Conservation (phyloP, 2,797 vertebrate genomes). For the Cryptoblepharus egeriae region DNA sequence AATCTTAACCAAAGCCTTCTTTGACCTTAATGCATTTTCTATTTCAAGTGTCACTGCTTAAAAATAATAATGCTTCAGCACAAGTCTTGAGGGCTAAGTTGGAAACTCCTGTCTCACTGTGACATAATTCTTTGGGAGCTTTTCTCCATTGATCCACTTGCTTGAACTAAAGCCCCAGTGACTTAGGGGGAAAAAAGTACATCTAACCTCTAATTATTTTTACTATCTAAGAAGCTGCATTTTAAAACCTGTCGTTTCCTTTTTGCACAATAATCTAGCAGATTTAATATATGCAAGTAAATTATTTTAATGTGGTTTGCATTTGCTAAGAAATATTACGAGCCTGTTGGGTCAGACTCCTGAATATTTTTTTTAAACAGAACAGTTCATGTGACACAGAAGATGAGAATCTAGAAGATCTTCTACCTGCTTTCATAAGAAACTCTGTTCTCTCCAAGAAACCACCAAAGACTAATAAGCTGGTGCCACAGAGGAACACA, state of each 20-base stretch:
- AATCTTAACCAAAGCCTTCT: background rate
- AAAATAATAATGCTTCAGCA: background rate
- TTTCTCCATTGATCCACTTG: background rate
- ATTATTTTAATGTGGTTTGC: background rate
- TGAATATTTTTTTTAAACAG: constrained; percentile 54
- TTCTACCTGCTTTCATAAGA: constrained; percentile 84
- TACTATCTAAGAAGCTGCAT: background rate
- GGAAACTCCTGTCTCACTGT: background rate
- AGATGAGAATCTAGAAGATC: constrained; percentile 69
- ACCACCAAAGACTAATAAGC: constrained; percentile 78
- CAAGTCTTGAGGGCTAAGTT: background rate
- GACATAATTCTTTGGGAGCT: background rate
- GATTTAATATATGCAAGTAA: background rate
- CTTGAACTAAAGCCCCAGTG: background rate
- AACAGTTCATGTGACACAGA: constrained; percentile 65
- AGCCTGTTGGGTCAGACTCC: background rate
- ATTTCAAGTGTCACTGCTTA: constrained; percentile 37
- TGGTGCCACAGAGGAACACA: constrained; percentile 74
- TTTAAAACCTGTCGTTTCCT: constrained; percentile 20
- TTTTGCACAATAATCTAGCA: background rate
- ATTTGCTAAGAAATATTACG: background rate
- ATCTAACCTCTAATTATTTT: background rate
- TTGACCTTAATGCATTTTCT: background rate
- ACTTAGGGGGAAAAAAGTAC: background rate
- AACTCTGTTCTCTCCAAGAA: constrained; percentile 90